These are phyloP conservation scores for Camponotus vicinus DNA, from an alignment of 1,140 invertebrate genomes.

Conservation along the genomic window DNA sequence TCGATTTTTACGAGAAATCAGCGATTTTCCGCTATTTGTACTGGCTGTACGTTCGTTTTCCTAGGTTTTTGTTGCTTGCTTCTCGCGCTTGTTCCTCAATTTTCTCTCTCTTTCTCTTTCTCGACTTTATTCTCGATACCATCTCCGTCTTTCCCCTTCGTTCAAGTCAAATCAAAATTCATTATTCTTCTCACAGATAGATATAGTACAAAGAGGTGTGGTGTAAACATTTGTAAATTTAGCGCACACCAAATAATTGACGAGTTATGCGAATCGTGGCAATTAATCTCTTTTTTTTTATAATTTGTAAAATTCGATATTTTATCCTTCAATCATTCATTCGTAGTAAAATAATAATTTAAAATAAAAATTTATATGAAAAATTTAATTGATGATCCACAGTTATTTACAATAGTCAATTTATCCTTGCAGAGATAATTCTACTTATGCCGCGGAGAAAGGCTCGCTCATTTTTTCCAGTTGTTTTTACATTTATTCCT, in stretches of 20 bases:
- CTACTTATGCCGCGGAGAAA: background rate
- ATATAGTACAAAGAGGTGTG: slow-evolving; percentile 48
- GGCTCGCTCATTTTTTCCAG: background rate
- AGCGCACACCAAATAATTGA: slow-evolving; percentile 85
- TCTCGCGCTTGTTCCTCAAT: slow-evolving; percentile 8
- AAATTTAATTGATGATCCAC: background rate
- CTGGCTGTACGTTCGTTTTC: slow-evolving; percentile 37
- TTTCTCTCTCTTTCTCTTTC: background rate
- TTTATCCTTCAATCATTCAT: slow-evolving; percentile 29
- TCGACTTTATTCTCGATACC: background rate
- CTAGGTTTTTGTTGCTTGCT: slow-evolving; percentile 40
- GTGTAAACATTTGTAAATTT: slow-evolving; percentile 85
- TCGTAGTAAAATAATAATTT: slow-evolving; percentile 7
- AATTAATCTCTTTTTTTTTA: slow-evolving; percentile 61
- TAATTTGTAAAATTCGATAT: background rate
- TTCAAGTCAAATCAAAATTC: slow-evolving; percentile 47
- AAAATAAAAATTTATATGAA: background rate
- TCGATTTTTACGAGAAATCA: slow-evolving; percentile 80
- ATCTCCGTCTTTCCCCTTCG: slow-evolving; percentile 9
- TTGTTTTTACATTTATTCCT: slow-evolving; percentile 21
- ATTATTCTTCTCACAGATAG: slow-evolving; percentile 33
- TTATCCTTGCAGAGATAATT: background rate
- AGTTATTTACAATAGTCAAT: background rate
- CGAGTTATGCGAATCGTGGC: slow-evolving; percentile 81
- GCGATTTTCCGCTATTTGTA: slow-evolving; percentile 79